Base-by-base conservation (phyloP, 1,140 invertebrate species). In the Hyposmocoma kahamanoa region DNA sequence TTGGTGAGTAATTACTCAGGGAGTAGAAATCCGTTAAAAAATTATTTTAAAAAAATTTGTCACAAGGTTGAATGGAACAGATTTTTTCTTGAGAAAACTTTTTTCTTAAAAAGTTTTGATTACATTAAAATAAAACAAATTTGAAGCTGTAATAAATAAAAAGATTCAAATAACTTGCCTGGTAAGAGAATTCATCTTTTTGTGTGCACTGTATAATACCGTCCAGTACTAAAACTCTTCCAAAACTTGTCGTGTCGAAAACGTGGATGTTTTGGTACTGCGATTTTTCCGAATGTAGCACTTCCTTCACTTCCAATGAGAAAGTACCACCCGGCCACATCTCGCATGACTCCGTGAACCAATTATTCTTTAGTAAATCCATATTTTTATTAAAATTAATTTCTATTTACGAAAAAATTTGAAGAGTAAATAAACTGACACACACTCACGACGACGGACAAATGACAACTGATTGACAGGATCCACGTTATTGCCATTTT, bases 121-220 rank as follows among this genome's bases (percentile, higher is more conserved):
- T n/a, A n/a, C 24, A 26, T 26, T 26, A 26, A 26, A 26, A 26
- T n/a, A n/a, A 26, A 6, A 26, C 24, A 26, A 5, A 6, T 26
- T 26, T 26, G 24, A 11, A 26, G 24, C 5, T 11, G 11, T 26
- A 26, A 26, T 26, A 26, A 26, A 6, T 26, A 11, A 11, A 26
- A 6, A 26, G 24, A 26, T 26, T 9, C 32, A 36, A 8, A 10
- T 8, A 41, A 41, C 32, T 56, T 64, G 84, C 84, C 87, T 99
- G 98, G 81, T 99, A 99, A 0, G 97, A 92, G 80, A 97, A 98
- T 85, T 99, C 98, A 90, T 99, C 98, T 54, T 90, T 90, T 76
- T 99, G 94, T 1, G 97, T 97, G 61, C 96, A 98, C 78, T 99
- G 98, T 64, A 99, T 98, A 4, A 98, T 95, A 30, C 97, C 96